Evolutionary conservation across 2,888 invertebrate species (phyloP), one percentile per base, ranked within the genome.

Genomic region (Onchidella celtica): DNA sequence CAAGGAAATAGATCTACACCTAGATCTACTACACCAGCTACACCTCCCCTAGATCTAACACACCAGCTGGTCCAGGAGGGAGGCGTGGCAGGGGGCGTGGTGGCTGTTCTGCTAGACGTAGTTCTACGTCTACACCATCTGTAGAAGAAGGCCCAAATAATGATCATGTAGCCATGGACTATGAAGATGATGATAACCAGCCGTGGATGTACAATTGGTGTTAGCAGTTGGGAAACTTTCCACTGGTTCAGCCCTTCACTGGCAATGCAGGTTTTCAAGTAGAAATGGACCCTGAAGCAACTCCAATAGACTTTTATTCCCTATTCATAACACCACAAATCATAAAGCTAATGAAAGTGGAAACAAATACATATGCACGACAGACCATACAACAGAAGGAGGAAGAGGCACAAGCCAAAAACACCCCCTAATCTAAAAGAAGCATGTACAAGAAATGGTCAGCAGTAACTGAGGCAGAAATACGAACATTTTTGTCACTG

Each of bases 151-250:
- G 47, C 47, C 6, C 17, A 11, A 6, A 17, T 47, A 17, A 6
- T 47, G 47, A 6, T 47, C 6, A 6, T 47, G 47, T 47, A 47
- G 47, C 6, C 47, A 47, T 47, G 47, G 47, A 47, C 47, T 47
- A 6, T 6, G 47, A 47, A 11, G 6, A 11, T 17, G 17, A 6
- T 47, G 47, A 47, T 47, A 29, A 65, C 3, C 29, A 27, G 3
- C 17, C 17, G n/a, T n/a, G n/a, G n/a, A n/a, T n/a, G n/a, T 65
- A n/a, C 29, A 32, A 65, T 27, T 65, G 65, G 65, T 65, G 65
- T 32, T 27, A 65, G 11, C 3, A 65, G 3, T 27, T 9, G 11
- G 29, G 17, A 65, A 65, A 65, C 65, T 65, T 65, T 27, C 65
- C 65, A n/a, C 3, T 65, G 3, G 29, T 65, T 17, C 65, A 24